Conservation (phyloP, 2,888 invertebrate species). For the Nemotelus pantherinus region DNA sequence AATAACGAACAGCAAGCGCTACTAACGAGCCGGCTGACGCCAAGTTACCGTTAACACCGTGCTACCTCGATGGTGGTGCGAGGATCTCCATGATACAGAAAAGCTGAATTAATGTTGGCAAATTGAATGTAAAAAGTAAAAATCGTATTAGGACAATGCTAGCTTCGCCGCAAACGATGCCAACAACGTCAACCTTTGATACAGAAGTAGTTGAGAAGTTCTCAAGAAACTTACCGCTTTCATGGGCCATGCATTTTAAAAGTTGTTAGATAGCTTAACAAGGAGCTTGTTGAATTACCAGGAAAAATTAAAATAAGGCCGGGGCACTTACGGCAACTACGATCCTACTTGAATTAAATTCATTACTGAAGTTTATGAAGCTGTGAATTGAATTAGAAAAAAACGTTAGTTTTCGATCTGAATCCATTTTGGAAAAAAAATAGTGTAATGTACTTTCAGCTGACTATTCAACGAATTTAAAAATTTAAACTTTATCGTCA, state of each 20-base stretch:
- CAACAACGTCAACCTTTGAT: slow-evolving; percentile 16
- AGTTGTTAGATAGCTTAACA: slow-evolving; percentile 22
- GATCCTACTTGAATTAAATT: slow-evolving; percentile 32
- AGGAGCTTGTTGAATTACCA: slow-evolving; percentile 23
- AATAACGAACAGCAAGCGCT: neutral
- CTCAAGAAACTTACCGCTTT: slow-evolving; percentile 11
- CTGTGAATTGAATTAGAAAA: slow-evolving; percentile 16
- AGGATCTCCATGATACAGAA: slow-evolving; percentile 36
- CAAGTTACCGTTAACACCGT: slow-evolving; percentile 4
- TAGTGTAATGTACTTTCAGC: no score
- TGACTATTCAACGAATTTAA: no score
- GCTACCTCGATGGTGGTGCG: slow-evolving; percentile 8
- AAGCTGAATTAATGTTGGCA: slow-evolving; percentile 36
- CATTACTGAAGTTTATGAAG: slow-evolving; percentile 23
- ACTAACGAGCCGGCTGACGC: slow-evolving; percentile 5
- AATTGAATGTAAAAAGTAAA: slow-evolving; percentile 43
- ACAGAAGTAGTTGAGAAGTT: slow-evolving; percentile 9
- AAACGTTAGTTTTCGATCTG: neutral
- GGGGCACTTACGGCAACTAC: slow-evolving; percentile 21
- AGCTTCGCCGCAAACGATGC: slow-evolving; percentile 7
- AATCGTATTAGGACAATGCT: slow-evolving; percentile 24
- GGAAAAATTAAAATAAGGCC: slow-evolving; percentile 30
- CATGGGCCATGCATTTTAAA: slow-evolving; percentile 23
- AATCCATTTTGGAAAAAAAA: no score
- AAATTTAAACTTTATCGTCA: no score